phyloP scores from a whole-genome alignment of 2,888 invertebrate species.

The Pasiphila rectangulata region DNA sequence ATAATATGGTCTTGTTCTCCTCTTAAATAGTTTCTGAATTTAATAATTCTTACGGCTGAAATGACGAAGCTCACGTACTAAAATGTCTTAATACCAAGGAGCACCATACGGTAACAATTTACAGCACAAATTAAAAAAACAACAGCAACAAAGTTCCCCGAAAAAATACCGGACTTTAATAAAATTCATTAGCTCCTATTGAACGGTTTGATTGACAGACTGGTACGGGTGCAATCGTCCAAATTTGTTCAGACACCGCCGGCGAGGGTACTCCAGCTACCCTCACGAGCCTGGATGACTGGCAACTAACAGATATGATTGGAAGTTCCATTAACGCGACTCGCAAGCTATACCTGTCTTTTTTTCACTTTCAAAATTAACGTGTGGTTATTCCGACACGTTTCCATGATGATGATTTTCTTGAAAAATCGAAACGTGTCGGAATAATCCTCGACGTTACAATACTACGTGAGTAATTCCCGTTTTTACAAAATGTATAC shows the following conservation, averaged over 20 bases:
- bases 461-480: no score
- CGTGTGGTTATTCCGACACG: no score
- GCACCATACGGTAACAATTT: conserved; percentile 21
- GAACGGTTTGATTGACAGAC: conserved; percentile 48
- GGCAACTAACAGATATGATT: conserved; percentile 17
- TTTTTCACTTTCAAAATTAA: no score
- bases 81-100: not conserved
- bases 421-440: no score
- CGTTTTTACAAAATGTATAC: no score
- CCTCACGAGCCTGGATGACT: conserved; percentile 45
- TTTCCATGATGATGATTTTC: no score
- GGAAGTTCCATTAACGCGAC: conserved; percentile 2
- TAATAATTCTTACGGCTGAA: no score
- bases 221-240: conserved; percentile 54
- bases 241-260: conserved; percentile 64
- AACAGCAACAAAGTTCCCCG: conserved; percentile 24
- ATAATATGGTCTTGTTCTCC: no score
- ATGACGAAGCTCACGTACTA: not conserved
- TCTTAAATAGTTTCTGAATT: no score
- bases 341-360: no score
- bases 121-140: conserved; percentile 30
- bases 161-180: conserved; percentile 46
- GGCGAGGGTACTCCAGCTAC: conserved; percentile 46
- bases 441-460: no score
- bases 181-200: conserved; percentile 52